phyloP scores from a whole-genome alignment of 2,797 vertebrate species.

The Taeniopygia guttata region DNA sequence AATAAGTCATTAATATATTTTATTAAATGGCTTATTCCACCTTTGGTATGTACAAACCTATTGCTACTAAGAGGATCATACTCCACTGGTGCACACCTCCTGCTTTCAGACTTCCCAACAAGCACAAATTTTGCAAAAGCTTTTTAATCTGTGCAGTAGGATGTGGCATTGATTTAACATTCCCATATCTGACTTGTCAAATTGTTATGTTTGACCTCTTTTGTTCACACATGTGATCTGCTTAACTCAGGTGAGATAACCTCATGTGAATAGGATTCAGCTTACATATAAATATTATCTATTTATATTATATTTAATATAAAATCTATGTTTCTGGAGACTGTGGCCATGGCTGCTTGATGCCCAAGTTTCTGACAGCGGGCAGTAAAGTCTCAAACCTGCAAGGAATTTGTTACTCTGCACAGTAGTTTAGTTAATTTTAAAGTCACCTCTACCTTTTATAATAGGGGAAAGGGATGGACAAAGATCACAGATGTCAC shows the following conservation, averaged over 20 bases:
- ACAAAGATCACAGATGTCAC: background rate
- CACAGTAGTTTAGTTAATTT: background rate
- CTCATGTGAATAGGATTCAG: background rate
- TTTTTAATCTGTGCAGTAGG: background rate
- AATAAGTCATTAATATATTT: background rate
- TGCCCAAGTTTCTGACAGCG: background rate
- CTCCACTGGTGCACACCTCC: background rate
- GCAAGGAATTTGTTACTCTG: background rate
- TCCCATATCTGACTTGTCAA: rapidly evolving
- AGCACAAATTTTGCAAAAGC: background rate
- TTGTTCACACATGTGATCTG: background rate
- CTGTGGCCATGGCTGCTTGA: background rate
- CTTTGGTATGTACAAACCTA: background rate
- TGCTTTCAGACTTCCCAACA: background rate
- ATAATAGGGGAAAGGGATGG: background rate
- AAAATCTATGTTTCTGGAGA: background rate
- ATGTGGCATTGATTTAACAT: background rate
- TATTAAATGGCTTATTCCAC: background rate
- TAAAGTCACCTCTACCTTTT: background rate
- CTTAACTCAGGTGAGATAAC: background rate
- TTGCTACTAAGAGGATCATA: background rate
- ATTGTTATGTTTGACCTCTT: background rate
- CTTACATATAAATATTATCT: background rate
- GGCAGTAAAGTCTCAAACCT: background rate
- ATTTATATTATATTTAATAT: background rate